These are phyloP conservation scores for Odontamblyopus lacepedii DNA, from an alignment of 2,797 vertebrate genomes.

Conservation along the genomic window DNA sequence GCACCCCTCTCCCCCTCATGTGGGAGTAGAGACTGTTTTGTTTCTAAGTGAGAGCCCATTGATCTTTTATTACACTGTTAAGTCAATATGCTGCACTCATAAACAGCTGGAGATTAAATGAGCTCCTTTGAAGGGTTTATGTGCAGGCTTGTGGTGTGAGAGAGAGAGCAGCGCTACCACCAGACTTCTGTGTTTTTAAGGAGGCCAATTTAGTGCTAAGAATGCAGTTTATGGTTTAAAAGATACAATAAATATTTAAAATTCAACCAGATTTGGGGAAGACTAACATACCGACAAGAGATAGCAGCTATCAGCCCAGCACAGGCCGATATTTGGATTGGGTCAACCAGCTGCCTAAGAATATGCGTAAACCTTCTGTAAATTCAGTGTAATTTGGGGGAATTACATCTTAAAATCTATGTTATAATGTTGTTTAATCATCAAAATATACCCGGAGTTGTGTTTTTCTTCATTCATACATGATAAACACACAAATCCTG, in stretches of 20 bases:
- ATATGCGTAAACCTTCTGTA: too few relatives aligned
- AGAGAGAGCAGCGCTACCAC: constrained; percentile 30
- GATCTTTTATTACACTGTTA: constrained; percentile 78
- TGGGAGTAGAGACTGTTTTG: constrained; percentile 68
- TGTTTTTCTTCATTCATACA: too few relatives aligned
- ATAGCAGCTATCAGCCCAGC: too few relatives aligned
- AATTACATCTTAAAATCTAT: too few relatives aligned
- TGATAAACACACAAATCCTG: too few relatives aligned
- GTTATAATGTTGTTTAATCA: too few relatives aligned
- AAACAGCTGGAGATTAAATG: constrained; percentile 74
- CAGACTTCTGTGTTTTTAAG: constrained; percentile 13
- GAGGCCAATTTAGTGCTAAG: not conserved
- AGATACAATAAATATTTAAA: not conserved
- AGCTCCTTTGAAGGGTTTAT: constrained; percentile 69
- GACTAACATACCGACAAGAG: too few relatives aligned
- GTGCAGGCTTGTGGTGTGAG: constrained; percentile 31
- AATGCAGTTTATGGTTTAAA: not conserved
- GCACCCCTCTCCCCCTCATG: constrained; percentile 45
- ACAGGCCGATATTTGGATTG: too few relatives aligned
- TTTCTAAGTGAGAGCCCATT: constrained; percentile 72
- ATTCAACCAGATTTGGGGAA: not conserved
- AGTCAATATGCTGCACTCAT: constrained; percentile 70
- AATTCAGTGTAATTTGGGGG: too few relatives aligned
- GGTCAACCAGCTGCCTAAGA: too few relatives aligned
- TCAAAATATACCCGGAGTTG: too few relatives aligned